Conservation (phyloP, 2,888 invertebrate genomes). For the Cheilosia grossa region DNA sequence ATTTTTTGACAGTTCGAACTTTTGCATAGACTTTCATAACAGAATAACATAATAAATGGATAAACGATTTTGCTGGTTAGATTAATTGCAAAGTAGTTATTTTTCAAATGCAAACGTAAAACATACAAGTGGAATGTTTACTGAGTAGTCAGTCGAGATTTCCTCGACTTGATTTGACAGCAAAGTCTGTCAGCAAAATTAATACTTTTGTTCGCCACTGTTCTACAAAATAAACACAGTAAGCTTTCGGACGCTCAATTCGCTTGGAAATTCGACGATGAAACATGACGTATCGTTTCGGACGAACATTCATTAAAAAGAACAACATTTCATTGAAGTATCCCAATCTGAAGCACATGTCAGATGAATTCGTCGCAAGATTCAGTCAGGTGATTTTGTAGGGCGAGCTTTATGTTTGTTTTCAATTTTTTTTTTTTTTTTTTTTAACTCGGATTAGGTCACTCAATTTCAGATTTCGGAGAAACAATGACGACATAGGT, state of each 20-base stretch:
- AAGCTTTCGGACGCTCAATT: conserved; percentile 13
- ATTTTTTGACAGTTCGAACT: too few relatives aligned
- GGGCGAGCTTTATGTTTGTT: not conserved
- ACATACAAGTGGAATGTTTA: too few relatives aligned
- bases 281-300: conserved; percentile 2
- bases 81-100: too few relatives aligned
- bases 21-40: too few relatives aligned
- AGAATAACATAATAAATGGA: too few relatives aligned
- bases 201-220: conserved; percentile 3
- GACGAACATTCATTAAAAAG: conserved; percentile 3
- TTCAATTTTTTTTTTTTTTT: too few relatives aligned
- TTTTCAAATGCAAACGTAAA: too few relatives aligned
- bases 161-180: too few relatives aligned
- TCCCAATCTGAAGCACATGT: conserved; percentile 29
- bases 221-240: not conserved
- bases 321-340: conserved; percentile 15
- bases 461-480: not conserved
- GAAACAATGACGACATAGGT: conserved; percentile 47
- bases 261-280: not conserved
- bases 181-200: too few relatives aligned
- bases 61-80: too few relatives aligned
- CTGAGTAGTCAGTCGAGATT: too few relatives aligned
- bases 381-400: conserved; percentile 46
- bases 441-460: too few relatives aligned
- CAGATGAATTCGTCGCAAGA: conserved; percentile 9